Evolutionary conservation across 2,113 vertebrate genomes (phyloP).

Genomic region (Apodemus speciosus): DNA sequence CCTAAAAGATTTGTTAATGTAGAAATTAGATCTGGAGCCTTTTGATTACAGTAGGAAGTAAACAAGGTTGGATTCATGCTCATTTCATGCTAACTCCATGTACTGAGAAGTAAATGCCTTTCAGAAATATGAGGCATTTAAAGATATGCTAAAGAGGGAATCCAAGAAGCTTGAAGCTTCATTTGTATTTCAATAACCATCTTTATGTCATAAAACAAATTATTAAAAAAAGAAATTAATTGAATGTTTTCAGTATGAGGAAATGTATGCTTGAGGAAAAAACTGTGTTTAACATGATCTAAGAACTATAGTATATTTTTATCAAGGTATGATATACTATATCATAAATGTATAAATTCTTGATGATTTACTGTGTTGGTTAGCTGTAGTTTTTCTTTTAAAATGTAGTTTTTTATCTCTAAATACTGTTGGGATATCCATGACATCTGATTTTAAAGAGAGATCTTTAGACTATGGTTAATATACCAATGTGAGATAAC

Average conservation of each 20-base stretch:
- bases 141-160: neutral
- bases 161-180: neutral
- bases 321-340: neutral
- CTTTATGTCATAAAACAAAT: conserved; percentile 8
- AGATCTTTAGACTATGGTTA: neutral
- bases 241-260: neutral
- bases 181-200: conserved; percentile 1
- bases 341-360: neutral
- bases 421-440: neutral
- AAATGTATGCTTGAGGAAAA: neutral
- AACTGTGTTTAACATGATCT: neutral
- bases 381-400: neutral
- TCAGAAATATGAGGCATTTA: neutral
- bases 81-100: neutral
- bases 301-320: neutral
- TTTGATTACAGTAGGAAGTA: neutral
- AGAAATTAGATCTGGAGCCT: neutral
- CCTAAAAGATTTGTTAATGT: neutral
- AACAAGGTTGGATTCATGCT: neutral
- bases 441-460: neutral
- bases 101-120: neutral
- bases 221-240: too few species aligned
- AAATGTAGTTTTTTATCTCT: neutral
- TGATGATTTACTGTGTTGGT: neutral
- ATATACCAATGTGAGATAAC: neutral